Evolutionary conservation across 1,140 invertebrate species (phyloP).

Genomic region (Zaprionus davidi): DNA sequence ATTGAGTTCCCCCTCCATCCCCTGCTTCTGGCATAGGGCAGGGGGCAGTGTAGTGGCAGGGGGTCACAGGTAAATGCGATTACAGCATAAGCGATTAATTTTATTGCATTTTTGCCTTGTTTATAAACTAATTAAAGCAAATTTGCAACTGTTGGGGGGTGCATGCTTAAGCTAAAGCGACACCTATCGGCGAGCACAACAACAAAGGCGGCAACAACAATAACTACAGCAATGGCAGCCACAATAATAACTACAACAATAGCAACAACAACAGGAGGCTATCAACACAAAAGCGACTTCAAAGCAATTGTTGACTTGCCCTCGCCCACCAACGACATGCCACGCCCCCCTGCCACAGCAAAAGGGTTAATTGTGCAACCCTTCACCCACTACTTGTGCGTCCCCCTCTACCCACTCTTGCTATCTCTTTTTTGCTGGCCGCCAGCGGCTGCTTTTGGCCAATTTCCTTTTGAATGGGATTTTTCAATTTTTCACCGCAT

Average conservation of each 20-base stretch:
- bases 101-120: slow-evolving; percentile 65
- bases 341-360: slow-evolving; percentile 22
- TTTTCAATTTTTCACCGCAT: slow-evolving; percentile 49
- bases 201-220: not conserved
- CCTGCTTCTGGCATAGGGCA: too few species aligned
- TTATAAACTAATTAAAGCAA: slow-evolving; percentile 74
- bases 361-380: slow-evolving; percentile 72
- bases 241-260: not conserved
- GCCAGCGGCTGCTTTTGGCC: slow-evolving; percentile 38
- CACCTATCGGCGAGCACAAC: slow-evolving; percentile 23
- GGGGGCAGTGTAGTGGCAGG: too few species aligned
- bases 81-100: slow-evolving; percentile 77
- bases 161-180: slow-evolving; percentile 7
- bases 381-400: slow-evolving; percentile 12
- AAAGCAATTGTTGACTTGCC: slow-evolving; percentile 52
- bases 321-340: slow-evolving; percentile 10
- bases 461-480: slow-evolving; percentile 40
- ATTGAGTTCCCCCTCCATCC: slow-evolving; percentile 32
- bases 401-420: not conserved
- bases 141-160: slow-evolving; percentile 35
- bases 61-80: slow-evolving; percentile 60
- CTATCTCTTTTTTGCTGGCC: slow-evolving; percentile 7
- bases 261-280: not conserved
- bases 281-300: slow-evolving; percentile 43
- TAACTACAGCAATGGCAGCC: not conserved